phyloP scores from a whole-genome alignment of 2,797 vertebrate genomes.

The Limosa lapponica region DNA sequence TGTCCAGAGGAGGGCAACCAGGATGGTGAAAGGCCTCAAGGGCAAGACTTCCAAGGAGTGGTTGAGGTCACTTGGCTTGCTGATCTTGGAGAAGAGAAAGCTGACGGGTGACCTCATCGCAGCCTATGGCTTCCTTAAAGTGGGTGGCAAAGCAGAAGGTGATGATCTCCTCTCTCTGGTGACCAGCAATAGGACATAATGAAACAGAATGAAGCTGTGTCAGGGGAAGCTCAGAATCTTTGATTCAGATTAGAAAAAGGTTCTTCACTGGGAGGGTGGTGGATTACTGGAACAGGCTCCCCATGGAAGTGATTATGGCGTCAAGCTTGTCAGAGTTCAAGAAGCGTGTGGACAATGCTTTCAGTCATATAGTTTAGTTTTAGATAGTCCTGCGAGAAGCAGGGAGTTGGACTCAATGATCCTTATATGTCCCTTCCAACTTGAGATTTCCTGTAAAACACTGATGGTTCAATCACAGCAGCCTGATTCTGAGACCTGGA shows the following conservation, averaged over 20 bases:
- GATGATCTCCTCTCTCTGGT: background rate
- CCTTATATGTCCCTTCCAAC: background rate
- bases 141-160: rapidly evolving
- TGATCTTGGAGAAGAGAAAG: background rate
- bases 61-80: background rate
- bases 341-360: rapidly evolving
- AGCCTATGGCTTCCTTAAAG: background rate
- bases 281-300: background rate
- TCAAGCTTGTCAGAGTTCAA: background rate
- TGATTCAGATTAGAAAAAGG: background rate
- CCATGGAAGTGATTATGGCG: rapidly evolving
- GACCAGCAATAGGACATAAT: background rate
- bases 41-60: rapidly evolving
- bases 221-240: background rate
- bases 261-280: background rate
- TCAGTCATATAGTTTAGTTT: no score
- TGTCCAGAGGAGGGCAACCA: background rate
- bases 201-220: background rate
- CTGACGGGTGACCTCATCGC: background rate
- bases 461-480: rapidly evolving
- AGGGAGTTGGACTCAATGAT: background rate
- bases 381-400: background rate
- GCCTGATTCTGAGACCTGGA: background rate
- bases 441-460: background rate
- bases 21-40: background rate